Evolutionary conservation across 2,797 vertebrate species (phyloP), one percentile per base, ranked within the genome.

Genomic region (Atherinosoma microstoma): DNA sequence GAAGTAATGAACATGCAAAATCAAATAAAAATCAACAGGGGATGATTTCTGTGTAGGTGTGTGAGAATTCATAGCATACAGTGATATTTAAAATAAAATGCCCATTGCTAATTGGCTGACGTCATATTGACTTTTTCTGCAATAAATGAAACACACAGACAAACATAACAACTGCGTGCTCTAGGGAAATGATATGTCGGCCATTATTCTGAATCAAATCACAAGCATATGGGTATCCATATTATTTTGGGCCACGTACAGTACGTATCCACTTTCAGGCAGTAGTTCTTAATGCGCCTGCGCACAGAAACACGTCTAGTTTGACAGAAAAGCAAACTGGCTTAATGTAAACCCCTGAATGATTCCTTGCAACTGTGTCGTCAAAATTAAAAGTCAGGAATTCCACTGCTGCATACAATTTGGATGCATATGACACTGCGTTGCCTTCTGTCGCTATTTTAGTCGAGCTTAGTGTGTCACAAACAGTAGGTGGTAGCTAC

Each of bases 281-380:
- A 13, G 58, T 29, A 18, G 5, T 3, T 15, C 22, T 56, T 15
- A 60, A 0, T 67, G 70, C 76, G 79, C 77, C 2, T 86, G 77
- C 22, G 75, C 75, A 74, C 0, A 76, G 10, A 40, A 63, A 24
- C 40, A 70, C 45, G 40, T 67, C 70, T 30, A 56, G 11, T 78
- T 62, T 64, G 64, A 58, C 66, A 49, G 62, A 61, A 24, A 68
- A 40, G n/a, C 69, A 45, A 67, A 68, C 34, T 57, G 64, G 49
- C 70, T 62, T 70, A 30, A 22, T 49, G 63, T 27, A 36, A 9
- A 51, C 18, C 58, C 22, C 2, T 42, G 56, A 24, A 58, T 15
- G n/a, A 29, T 30, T 22, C n/a, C 34, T 73, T 6, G 20, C 20
- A 61, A 24, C 15, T 4, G 35, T 35, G 36, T 1, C 3, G 16